Base-by-base conservation (phyloP, 2,888 invertebrate species). In the Tipula unca region DNA sequence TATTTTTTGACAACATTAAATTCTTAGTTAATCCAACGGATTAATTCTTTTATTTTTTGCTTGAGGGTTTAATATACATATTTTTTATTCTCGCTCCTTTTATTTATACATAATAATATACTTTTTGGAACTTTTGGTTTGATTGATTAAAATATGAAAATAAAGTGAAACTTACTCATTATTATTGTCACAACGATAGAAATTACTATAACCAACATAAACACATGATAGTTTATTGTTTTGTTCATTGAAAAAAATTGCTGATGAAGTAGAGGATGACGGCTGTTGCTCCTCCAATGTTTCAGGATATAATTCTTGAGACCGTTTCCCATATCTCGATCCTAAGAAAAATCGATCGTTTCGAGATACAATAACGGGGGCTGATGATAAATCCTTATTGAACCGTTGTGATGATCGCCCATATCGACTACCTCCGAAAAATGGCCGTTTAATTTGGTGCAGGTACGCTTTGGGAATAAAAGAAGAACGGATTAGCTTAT, bases 151-250 rank as follows among this genome's bases (percentile, higher is more conserved):
- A 54, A 54, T 32, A 29, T 48, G 54, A 84, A 86, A 82, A 29
- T 83, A 85, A 48, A 83, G 54, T 86, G 86, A 87, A 85, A 89
- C 89, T 91, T 89, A 92, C 92, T 91, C 90, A 87, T 90, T 90
- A 87, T 90, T 90, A 88, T 25, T 69, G 25, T 89, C 91, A 89
- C 92, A 93, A 87, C 92, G 91, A 88, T 92, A 93, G 86, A 91
- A 90, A 88, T 92, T 91, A 86, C 90, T 90, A 83, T 92, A 89
- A 86, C 93, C 93, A 17, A 92, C 92, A 88, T 92, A 92, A 86
- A 90, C 89, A 87, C 92, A 93, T 13, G 91, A 88, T 89, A 90
- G 54, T 54, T 85, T 29, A 14, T 29, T 29, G 29, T 54, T 85
- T 85, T 85, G 85, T 54, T 85, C 48, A 48, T 85, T 83, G 35